Percentiles rank a stretch among this genome's conserved stretches.
Evolutionary conservation across 2,797 vertebrate genomes (phyloP).

Genomic region (Pitangus sulphuratus): DNA sequence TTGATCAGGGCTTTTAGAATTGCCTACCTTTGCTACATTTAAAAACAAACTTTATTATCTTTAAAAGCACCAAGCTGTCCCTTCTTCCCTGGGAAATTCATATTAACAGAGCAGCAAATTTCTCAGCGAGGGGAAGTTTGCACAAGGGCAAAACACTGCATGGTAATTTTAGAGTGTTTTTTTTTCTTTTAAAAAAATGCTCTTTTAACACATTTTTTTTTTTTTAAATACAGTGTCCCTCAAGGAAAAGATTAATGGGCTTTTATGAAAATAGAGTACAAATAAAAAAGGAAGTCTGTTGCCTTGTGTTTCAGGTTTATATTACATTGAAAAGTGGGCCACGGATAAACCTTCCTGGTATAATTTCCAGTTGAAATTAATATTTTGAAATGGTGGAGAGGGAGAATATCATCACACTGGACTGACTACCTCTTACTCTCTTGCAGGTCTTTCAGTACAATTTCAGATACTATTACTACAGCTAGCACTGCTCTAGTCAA

Average conservation of each 20-base stretch:
- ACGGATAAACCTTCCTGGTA: conserved; percentile 8
- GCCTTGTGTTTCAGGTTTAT: conserved; percentile 45
- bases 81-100: conserved; percentile 25
- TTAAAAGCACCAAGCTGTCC: conserved; percentile 60
- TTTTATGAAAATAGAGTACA: conserved; percentile 64
- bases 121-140: conserved; percentile 46
- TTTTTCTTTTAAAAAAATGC: not conserved
- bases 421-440: conserved; percentile 50
- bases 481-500: conserved; percentile 11
- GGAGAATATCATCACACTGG: not conserved
- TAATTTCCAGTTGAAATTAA: not conserved
- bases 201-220: conserved; percentile 31
- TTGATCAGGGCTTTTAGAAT: conserved; percentile 69
- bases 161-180: not conserved
- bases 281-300: conserved; percentile 58
- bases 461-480: not conserved
- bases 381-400: conserved; percentile 9
- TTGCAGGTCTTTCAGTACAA: conserved; percentile 6
- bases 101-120: conserved; percentile 51
- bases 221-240: not conserved
- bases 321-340: conserved; percentile 8
- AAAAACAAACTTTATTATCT: conserved; percentile 60
- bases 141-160: conserved; percentile 51
- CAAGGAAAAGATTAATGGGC: conserved; percentile 39
- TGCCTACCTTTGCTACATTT: conserved; percentile 65